Base-by-base conservation (phyloP, 2,888 invertebrate species). In the Pimpla rufipes region DNA sequence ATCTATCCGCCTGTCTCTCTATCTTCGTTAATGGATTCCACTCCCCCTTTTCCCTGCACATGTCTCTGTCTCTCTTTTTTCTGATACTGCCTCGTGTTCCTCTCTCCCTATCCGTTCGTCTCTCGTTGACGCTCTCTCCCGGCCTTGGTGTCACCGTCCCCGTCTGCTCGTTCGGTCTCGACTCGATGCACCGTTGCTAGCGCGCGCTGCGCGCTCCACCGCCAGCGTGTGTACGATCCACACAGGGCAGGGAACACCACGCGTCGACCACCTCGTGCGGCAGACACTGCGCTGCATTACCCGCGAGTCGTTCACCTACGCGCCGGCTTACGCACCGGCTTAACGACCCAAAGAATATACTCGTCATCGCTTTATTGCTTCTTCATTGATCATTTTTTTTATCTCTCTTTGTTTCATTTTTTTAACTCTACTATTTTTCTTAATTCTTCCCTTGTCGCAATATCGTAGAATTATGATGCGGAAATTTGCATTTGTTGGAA, bases 271-370 rank as follows among this genome's bases (percentile, higher is more conserved):
- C 71, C 80, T 47, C 83, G 79, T 68, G 76, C 70, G 11, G 59
- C 59, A 8, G n/a, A 1, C 42, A 18, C 50, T 21, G 75, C 67
- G 42, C 52, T 80, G 80, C 81, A 78, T 77, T 83, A 81, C 59
- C 47, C 67, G 50, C 29, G 83, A 83, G 83, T 83, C 83, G 83
- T 83, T 83, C 76, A 83, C 83, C 81, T 73, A 77, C 73, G 47
- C 73, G 47, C 73, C 73, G 73, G 59, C 59, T 59, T 73, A 73
- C 73, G 59, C 73, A 73, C 57, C 73, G 73, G 57, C 42, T 47
- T 29, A 59, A 73, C 73, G 73, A 42, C 42, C 18, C 59, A 29
- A 73, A 29, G 11, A 57, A 59, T 45, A 73, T 23, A 40, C 70
- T 29, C 52, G 70, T 42, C 70, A 55, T 23, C 21, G 21, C 10